These are phyloP conservation scores for Drosophila tsacasi DNA, from an alignment of 1,140 invertebrate species.

Conservation along the genomic window DNA sequence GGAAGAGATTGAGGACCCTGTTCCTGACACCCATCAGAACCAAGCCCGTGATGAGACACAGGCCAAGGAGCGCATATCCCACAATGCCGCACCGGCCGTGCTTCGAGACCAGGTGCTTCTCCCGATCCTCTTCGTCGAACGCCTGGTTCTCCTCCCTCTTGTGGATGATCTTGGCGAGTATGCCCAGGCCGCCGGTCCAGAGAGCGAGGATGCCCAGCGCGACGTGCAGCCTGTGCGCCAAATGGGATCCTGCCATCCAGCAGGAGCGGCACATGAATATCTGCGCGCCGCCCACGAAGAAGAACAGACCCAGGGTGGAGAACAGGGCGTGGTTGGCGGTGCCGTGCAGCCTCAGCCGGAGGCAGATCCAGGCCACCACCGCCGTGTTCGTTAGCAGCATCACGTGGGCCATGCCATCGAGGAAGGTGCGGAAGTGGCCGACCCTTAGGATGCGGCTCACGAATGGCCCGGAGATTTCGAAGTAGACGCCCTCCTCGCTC, in stretches of 20 bases:
- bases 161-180: not conserved
- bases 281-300: conserved; percentile 10
- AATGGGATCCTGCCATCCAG: not conserved
- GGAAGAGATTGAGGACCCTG: not conserved
- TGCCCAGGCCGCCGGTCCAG: conserved; percentile 23
- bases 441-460: not conserved
- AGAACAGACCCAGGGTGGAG: conserved; percentile 21
- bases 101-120: conserved; percentile 17
- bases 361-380: conserved; percentile 13
- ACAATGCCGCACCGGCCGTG: conserved; percentile 28
- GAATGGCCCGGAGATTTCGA: not conserved
- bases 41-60: conserved; percentile 10
- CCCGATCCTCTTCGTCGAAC: rapidly evolving
- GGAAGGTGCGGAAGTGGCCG: not conserved
- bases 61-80: not conserved
- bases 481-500: not conserved
- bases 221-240: not conserved
- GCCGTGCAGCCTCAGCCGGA: not conserved
- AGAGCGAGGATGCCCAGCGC: conserved; percentile 18
- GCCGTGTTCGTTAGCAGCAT: conserved; percentile 6
- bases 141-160: not conserved
- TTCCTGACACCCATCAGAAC: not conserved
- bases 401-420: not conserved
- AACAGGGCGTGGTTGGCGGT: conserved; percentile 39
- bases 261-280: conserved; percentile 10